phyloP scores from a whole-genome alignment of 2,888 invertebrate genomes.

The Adelphocoris suturalis region DNA sequence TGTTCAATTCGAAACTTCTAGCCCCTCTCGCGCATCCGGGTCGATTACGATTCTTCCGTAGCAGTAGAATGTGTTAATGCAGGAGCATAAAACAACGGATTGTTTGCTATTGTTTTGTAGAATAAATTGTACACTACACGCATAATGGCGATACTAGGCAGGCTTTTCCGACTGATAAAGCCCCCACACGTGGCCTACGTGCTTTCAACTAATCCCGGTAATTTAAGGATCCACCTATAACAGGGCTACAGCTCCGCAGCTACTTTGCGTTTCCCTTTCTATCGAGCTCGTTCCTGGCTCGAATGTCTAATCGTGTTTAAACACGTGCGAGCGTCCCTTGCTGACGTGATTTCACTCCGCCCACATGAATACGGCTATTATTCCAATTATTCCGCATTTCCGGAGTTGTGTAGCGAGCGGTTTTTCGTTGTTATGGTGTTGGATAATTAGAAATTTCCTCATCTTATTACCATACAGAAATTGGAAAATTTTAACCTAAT shows the following conservation, averaged over 20 bases:
- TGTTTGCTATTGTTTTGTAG: neutral
- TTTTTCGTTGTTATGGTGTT: no score
- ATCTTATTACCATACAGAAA: no score
- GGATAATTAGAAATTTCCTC: no score
- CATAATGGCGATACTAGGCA: neutral
- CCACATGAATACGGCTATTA: no score
- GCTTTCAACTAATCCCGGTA: constrained; percentile 39
- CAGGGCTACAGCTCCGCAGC: neutral
- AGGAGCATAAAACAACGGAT: neutral
- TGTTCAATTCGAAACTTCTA: no score
- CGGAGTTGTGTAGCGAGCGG: no score
- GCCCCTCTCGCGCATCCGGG: no score
- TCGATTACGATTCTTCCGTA: neutral
- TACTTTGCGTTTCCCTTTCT: constrained; percentile 21
- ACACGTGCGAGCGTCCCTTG: neutral
- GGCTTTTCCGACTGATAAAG: constrained; percentile 11
- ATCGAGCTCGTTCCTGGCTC: neutral
- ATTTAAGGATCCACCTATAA: constrained; percentile 19
- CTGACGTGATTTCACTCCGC: neutral
- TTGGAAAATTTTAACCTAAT: no score
- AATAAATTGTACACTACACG: no score
- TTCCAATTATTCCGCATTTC: no score
- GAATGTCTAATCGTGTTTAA: neutral
- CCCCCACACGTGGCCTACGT: neutral
- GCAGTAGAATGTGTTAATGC: neutral